phyloP scores from a whole-genome alignment of 2,888 invertebrate species.

The Hydrotaea cyrtoneurina region DNA sequence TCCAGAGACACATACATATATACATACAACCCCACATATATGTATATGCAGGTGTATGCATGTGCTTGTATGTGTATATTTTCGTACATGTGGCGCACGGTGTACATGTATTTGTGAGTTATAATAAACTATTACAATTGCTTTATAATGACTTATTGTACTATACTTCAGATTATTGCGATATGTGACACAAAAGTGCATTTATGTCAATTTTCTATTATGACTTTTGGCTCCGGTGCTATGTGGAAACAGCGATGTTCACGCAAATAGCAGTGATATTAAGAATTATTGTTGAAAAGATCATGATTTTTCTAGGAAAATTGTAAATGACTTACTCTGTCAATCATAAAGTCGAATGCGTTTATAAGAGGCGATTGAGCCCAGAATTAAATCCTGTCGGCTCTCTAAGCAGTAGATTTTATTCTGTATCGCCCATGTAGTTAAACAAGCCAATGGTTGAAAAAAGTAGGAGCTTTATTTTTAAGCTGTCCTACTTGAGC shows the following conservation, averaged over 20 bases:
- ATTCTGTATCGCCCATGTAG: no score
- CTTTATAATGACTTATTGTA: constrained; percentile 55
- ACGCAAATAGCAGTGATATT: not conserved
- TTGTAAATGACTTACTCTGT: no score
- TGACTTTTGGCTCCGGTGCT: constrained; percentile 15
- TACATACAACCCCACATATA: not conserved
- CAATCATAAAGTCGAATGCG: no score
- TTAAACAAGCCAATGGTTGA: no score
- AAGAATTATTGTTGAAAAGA: no score
- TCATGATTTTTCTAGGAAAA: no score
- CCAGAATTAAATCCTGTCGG: no score
- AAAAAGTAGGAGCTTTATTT: no score
- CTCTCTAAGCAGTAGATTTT: no score
- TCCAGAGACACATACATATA: not conserved
- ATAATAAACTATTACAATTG: constrained; percentile 60
- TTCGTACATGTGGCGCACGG: not conserved
- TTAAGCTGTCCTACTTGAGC: no score
- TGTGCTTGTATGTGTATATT: not conserved
- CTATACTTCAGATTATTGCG: constrained; percentile 50
- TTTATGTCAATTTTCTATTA: constrained; percentile 53
- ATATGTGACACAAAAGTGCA: constrained; percentile 50
- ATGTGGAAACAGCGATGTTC: not conserved
- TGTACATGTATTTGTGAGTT: constrained; percentile 38
- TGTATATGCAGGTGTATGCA: not conserved
- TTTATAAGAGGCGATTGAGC: no score